Percentiles rank a stretch among this genome's conserved stretches.
Conservation (phyloP, 2,797 vertebrate genomes). For the Sebastes variabilis region DNA sequence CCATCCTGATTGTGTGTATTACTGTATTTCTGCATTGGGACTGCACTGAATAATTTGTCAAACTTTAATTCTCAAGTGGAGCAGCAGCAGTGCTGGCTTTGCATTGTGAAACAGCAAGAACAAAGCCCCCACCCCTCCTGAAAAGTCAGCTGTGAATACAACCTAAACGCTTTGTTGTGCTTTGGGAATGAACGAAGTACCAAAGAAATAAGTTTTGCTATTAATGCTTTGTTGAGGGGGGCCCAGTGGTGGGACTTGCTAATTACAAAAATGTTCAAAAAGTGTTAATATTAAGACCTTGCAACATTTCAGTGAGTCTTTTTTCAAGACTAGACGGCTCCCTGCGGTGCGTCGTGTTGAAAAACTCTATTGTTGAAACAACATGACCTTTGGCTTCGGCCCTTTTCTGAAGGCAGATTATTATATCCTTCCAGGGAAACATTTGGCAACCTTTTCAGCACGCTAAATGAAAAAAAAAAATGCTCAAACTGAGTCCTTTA, state of each 20-base stretch:
- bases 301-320: not conserved
- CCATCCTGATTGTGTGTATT: not conserved
- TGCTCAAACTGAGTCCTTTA: not conserved
- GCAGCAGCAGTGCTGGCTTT: not conserved
- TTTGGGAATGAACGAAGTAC: conserved; percentile 4
- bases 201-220: conserved; percentile 11
- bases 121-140: not conserved
- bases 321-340: not conserved
- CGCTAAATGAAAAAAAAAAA: not conserved
- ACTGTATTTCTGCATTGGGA: not conserved
- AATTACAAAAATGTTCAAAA: conserved; percentile 39
- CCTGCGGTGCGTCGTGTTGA: not conserved
- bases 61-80: conserved; percentile 10
- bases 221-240: conserved; percentile 20
- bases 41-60: conserved; percentile 20
- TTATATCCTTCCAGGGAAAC: not conserved
- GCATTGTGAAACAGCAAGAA: not conserved
- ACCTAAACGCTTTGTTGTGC: conserved; percentile 25
- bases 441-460: conserved; percentile 1
- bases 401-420: not conserved
- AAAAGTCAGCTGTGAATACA: conserved; percentile 16
- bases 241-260: conserved; percentile 21
- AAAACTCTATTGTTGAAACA: conserved; percentile 2
- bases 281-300: conserved; percentile 16
- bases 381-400: conserved; percentile 17